Base-by-base conservation (phyloP, 2,888 invertebrate genomes). In the Chrysolina americana region DNA sequence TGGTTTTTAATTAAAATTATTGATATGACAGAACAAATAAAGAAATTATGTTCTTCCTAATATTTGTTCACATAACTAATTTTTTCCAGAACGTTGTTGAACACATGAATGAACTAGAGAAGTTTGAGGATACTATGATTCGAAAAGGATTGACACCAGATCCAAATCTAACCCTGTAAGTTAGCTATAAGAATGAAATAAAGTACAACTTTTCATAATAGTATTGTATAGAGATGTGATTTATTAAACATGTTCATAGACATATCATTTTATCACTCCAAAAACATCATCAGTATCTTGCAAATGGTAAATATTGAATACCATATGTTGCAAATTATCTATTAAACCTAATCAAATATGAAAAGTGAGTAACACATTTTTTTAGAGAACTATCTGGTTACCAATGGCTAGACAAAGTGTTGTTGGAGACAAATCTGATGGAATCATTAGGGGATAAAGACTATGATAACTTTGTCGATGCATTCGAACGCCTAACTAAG, bases 91-190 rank as follows among this genome's bases (percentile, higher is more conserved):
- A 95, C 85, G 91, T 93, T 84, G 93, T 92, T 21, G 92, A 92
- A 74, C 90, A 93, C 80, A 91, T 95, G 41, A 90, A 93, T 81
- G 90, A 91, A 47, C 85, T 94, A 41, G 90, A 95, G 84, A 90
- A 89, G 70, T 91, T 92, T 83, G 94, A 96, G 87, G 95, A 95
- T 84, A 90, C 90, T 78, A 92, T 94, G 88, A 89, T 92, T 44
- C 88, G 90, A 53, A 92, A 92, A 83, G 92, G 93, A 77, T 89
- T 90, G 66, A 87, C 87, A 76, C 91, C 93, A 0, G 92, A 93
- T 85, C 89, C 90, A 10, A 91, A 91, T 83, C 89, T 90, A 68
- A 88, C 88, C 83, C 78, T 94, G 89, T 93, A 89, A 86, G 90
- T 13, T 53, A 10, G n/a, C 64, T 56, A 41, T 62, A 70, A 53